phyloP scores from a whole-genome alignment of 2,888 invertebrate genomes.

The Nebria brevicollis region DNA sequence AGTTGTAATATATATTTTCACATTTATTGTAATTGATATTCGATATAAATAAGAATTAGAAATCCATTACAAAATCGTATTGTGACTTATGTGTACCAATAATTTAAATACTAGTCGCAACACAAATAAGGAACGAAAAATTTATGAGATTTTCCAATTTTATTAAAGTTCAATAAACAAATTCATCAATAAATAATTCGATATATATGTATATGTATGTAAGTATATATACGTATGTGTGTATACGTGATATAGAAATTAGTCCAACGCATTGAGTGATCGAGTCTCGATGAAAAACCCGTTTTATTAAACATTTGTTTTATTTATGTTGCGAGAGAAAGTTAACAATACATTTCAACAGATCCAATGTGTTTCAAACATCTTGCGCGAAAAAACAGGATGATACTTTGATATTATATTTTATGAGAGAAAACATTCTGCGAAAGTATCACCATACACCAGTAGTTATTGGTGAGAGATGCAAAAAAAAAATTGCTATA shows the following conservation, averaged over 20 bases:
- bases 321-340: slow-evolving; percentile 39
- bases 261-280: background rate
- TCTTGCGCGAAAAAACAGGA: slow-evolving; percentile 29
- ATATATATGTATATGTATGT: background rate
- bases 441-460: slow-evolving; percentile 23
- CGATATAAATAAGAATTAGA: no score
- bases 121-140: slow-evolving; percentile 7
- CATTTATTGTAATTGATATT: no score
- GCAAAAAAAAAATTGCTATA: no score
- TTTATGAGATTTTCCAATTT: background rate
- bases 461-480: no score
- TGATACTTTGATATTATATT: slow-evolving; percentile 35
- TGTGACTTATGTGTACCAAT: no score
- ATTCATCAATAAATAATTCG: background rate
- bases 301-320: slow-evolving; percentile 7
- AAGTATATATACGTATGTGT: slow-evolving; percentile 6
- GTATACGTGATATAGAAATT: background rate
- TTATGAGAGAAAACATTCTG: slow-evolving; percentile 41
- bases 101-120: slow-evolving; percentile 6
- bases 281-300: slow-evolving; percentile 1
- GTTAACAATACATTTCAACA: slow-evolving; percentile 41
- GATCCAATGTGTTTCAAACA: slow-evolving; percentile 35
- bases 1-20: no score
- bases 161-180: background rate
- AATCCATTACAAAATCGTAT: no score